Base-by-base conservation (phyloP, 2,113 vertebrate species). In the Entosphenus tridentatus region DNA sequence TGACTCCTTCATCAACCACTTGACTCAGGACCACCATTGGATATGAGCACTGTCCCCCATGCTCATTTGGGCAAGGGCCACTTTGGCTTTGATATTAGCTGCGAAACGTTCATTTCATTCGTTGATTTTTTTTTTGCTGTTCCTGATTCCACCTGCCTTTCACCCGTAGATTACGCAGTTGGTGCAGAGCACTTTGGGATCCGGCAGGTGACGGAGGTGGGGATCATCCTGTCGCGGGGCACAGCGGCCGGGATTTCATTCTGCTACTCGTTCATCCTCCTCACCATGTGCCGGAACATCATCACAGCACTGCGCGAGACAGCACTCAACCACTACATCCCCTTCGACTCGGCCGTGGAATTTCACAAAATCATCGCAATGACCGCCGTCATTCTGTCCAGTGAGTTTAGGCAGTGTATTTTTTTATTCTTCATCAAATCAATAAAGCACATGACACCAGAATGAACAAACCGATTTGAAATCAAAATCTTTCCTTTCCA, bases 231-330 rank as follows among this genome's bases (percentile, higher is more conserved):
- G 70, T 90, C 93, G 0, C 82, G 93, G 1, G 87, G 90, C 16
- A 78, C 89, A 0, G 93, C 89, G 0, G 92, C 92, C n/a, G 83
- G 83, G 71, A 70, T 98, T 78, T 96, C 89, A 69, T 95, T 98
- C 75, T 80, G 90, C 78, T 96, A 85, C 71, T 91, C 93, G 14
- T 98, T 93, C 80, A 86, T 96, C 79, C 82, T 98, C 72, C 85
- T 98, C 14, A 93, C 93, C 7, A 95, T 98, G 83, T 96, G 89
- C 71, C 88, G 93, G 68, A 98, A 98, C 79, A 84, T 96, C 77
- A 93, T 95, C 80, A 98, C 93, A 0, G 72, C 89, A 69, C 81
- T 85, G 73, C 77, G 93, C 2, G 92, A 98, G 77, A 98, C 93
- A 9, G 91, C 96, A 78, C 85, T 98, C 73, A 95, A 95, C 70